Evolutionary conservation across 1,140 invertebrate genomes (phyloP).

Genomic region (Scaptomyza pallida): DNA sequence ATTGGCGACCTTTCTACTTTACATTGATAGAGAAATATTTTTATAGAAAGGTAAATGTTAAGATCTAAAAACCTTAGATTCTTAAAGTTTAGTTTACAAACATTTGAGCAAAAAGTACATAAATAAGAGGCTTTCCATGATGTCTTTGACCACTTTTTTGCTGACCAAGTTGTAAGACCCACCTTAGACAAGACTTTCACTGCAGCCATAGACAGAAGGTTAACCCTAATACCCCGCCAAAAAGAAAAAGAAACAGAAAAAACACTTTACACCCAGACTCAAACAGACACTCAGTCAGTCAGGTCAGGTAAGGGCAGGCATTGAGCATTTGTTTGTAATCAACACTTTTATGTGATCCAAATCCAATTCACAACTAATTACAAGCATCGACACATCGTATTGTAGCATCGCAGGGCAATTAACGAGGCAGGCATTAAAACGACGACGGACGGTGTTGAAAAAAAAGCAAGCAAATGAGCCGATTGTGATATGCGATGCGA

Average conservation of each 20-base stretch:
- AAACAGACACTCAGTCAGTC: constrained; percentile 35
- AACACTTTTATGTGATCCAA: constrained; percentile 82
- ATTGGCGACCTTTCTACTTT: too few relatives aligned
- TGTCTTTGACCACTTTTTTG: constrained; percentile 5
- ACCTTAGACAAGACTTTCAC: constrained; percentile 61
- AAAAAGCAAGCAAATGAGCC: constrained; percentile 44
- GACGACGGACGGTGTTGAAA: constrained; percentile 33
- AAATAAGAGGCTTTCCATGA: constrained; percentile 9
- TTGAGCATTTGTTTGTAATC: constrained; percentile 50
- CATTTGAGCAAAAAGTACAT: background rate
- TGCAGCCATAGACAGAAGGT: constrained; percentile 12
- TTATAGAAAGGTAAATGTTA: too few relatives aligned
- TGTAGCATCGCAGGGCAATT: constrained; percentile 39
- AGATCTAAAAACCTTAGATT: too few relatives aligned
- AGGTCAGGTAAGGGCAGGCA: background rate
- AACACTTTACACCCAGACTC: constrained; percentile 60
- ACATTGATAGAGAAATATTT: too few relatives aligned
- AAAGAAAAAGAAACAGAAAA: too few relatives aligned
- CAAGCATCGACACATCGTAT: constrained; percentile 64
- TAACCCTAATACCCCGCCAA: constrained; percentile 68
- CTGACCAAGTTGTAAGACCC: constrained; percentile 24
- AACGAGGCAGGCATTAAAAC: constrained; percentile 40
- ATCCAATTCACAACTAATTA: constrained; percentile 82
- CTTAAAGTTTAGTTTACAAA: too few relatives aligned
- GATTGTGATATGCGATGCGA: too few relatives aligned